Base-by-base conservation (phyloP, 2,888 invertebrate species). In the Prosapia bicincta region DNA sequence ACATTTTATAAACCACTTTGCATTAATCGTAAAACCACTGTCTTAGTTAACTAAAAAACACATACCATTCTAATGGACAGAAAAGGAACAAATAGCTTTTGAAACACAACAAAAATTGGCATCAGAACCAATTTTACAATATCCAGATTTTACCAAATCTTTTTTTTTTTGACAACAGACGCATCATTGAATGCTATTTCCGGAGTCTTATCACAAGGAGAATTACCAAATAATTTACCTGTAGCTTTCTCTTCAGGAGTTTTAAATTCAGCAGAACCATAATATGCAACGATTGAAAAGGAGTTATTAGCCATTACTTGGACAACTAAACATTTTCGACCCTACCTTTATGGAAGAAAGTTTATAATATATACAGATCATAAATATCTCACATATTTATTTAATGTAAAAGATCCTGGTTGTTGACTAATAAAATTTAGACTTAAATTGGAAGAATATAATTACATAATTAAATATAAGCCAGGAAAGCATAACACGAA, bases 181-280 rank as follows among this genome's bases (percentile, higher is more conserved):
- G 83, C 81, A 25, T 81, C 79, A 26, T 80, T 79, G 67, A 81
- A 74, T 76, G 83, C 82, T 3, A 80, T 82, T 26, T 82, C 81
- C 26, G 79, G 81, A 6, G 81, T 84, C 7, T 76, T 83, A 0
- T 81, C 82, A 0, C 79, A 54, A 20, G 20, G 6, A 6, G 20
- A 54, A 10, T 20, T 6, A 20, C 1, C 3, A 54, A 54, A 54
- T 5, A 2, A 54, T 20, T 3, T 54, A 20, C 20, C 54, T 3
- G 20, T 54, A 54, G 54, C 54, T 9, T 54, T 20, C 20, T 3
- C 38, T 38, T 20, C 3, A 1, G 3, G 20, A n/a, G 20, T 2
- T 5, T 54, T 2, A 20, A 10, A 54, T 20, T 6, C 5, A 30
- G 9, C 6, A 5, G 5, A 30, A 30, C 5, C 9, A 3, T 20